phyloP scores from a whole-genome alignment of 2,113 vertebrate genomes.

The Cottus gobio region DNA sequence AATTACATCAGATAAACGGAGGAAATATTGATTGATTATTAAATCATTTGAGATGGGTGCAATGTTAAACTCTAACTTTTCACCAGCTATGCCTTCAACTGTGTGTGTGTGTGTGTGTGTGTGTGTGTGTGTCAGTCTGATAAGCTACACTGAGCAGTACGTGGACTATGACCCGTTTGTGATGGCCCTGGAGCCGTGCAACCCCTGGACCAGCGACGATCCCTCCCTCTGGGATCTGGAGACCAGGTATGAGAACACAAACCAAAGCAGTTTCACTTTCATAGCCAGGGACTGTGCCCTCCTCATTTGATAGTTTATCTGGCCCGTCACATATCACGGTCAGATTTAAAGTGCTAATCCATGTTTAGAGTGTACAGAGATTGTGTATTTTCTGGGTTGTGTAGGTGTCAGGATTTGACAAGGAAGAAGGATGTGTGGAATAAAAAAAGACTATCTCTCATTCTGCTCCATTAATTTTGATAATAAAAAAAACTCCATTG shows the following conservation, averaged over 20 bases:
- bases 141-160: constrained; percentile 95
- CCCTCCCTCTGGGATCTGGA: constrained; percentile 92
- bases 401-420: neutral
- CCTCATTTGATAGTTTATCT: neutral
- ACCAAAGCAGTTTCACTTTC: neutral
- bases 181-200: constrained; percentile 90
- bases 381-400: neutral
- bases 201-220: constrained; percentile 96
- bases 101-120: constrained; percentile 76
- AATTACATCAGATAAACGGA: neutral
- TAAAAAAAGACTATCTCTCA: neutral
- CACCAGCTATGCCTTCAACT: constrained; percentile 75
- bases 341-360: neutral
- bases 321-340: neutral
- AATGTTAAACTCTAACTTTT: neutral
- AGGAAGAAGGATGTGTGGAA: neutral
- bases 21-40: neutral
- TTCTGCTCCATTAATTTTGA: neutral
- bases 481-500: neutral
- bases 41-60: neutral
- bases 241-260: constrained; percentile 85
- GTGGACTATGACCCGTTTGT: constrained; percentile 95
- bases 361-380: neutral
- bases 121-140: constrained; percentile 85
- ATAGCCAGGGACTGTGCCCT: neutral